A percentile compares a stretch with the other conserved stretches of the same genome.
Conservation (phyloP, 2,797 vertebrate genomes). For the Nyctibius grandis region DNA sequence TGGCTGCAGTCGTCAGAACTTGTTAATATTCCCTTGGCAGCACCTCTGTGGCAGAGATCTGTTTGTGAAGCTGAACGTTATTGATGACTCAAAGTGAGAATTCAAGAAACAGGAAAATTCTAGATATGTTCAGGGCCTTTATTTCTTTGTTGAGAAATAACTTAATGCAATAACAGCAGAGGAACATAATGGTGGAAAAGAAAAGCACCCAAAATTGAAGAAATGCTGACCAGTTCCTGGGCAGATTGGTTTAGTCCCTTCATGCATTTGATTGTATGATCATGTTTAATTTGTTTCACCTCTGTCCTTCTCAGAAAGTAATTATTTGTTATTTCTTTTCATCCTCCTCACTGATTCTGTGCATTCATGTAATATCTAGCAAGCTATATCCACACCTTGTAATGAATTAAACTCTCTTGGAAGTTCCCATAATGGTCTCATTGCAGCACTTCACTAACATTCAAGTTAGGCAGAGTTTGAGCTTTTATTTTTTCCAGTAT, state of each 20-base stretch:
- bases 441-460: not conserved
- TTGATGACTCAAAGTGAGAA: not conserved
- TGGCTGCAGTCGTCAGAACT: not conserved
- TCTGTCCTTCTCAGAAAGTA: not conserved
- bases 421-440: not conserved
- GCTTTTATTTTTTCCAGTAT: not conserved
- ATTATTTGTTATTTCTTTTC: not conserved
- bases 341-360: not conserved
- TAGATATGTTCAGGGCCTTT: not conserved
- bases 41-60: not conserved
- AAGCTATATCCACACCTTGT: not conserved
- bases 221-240: not conserved
- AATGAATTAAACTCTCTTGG: not conserved
- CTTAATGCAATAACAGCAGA: fast-evolving
- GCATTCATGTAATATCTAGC: not conserved
- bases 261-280: not conserved
- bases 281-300: not conserved
- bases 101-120: not conserved
- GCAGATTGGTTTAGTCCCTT: not conserved
- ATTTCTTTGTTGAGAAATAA: not conserved
- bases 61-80: not conserved
- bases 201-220: not conserved
- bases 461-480: not conserved
- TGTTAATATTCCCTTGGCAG: not conserved
- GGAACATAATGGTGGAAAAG: not conserved